These are phyloP conservation scores for Tolmerus cingulatus DNA, from an alignment of 2,888 invertebrate species.

Conservation along the genomic window DNA sequence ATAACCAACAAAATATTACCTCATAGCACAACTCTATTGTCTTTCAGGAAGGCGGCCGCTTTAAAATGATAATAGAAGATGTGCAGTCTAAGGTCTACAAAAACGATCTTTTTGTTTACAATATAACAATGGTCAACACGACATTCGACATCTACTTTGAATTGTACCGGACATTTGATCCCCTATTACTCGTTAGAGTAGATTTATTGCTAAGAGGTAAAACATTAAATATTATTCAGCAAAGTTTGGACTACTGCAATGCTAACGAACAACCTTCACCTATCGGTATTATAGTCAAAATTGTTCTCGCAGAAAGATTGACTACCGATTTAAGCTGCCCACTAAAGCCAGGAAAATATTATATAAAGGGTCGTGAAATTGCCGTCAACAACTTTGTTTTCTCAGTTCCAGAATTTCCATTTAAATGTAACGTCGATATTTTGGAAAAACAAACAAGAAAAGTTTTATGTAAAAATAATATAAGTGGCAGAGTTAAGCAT, in stretches of 20 bases:
- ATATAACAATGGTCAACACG: not conserved
- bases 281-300: not conserved
- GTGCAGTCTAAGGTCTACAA: not conserved
- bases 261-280: not conserved
- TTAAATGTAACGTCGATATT: not conserved
- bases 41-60: not conserved
- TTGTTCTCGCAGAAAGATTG: not conserved
- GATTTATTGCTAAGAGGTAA: not conserved
- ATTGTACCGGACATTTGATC: not conserved
- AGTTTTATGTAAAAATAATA: not conserved
- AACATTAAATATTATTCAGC: not conserved
- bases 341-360: not conserved
- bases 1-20: too few relatives aligned
- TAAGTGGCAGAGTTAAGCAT: not conserved
- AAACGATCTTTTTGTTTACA: not conserved
- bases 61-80: not conserved
- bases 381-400: not conserved
- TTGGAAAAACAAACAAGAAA: not conserved
- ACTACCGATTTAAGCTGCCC: not conserved
- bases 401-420: not conserved
- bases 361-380: not conserved
- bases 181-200: not conserved
- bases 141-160: not conserved
- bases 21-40: not conserved
- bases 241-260: not conserved